These are phyloP conservation scores for Melopsittacus undulatus DNA, from an alignment of 2,797 vertebrate genomes.

Conservation along the genomic window DNA sequence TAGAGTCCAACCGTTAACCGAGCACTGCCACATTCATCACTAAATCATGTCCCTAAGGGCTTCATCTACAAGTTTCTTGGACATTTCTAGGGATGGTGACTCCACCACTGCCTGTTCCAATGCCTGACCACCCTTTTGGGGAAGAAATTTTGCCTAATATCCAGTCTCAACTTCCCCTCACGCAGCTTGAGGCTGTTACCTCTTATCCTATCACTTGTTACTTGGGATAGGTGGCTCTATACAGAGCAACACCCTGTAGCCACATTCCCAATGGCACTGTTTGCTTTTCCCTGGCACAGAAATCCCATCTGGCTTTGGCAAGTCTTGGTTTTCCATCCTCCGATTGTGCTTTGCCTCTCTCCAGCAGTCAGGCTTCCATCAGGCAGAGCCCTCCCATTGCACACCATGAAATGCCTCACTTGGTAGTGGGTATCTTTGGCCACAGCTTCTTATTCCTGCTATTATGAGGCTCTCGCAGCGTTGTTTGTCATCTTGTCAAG, in stretches of 20 bases:
- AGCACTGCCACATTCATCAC: not conserved
- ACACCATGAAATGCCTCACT: not conserved
- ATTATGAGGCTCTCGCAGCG: slow-evolving; percentile 18
- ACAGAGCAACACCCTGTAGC: not conserved
- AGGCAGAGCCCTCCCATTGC: not conserved
- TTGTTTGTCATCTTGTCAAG: slow-evolving; percentile 81
- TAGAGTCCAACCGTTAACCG: not conserved
- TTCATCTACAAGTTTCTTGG: not conserved
- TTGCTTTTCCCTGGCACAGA: not conserved
- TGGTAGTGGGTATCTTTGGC: not conserved
- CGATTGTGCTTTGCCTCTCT: not conserved
- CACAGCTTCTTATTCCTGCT: slow-evolving; percentile 43
- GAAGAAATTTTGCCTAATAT: not conserved
- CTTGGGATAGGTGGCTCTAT: not conserved
- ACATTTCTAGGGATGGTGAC: not conserved
- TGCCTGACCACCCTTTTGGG: not conserved
- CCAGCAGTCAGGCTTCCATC: not conserved
- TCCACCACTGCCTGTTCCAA: not conserved
- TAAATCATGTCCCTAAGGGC: not conserved
- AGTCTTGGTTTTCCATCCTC: not conserved
- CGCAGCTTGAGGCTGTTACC: not conserved
- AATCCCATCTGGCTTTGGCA: not conserved
- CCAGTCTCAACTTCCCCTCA: not conserved
- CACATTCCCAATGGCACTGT: not conserved
- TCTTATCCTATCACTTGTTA: not conserved